Percentiles rank a stretch among this genome's conserved stretches.
Conservation (phyloP, 2,797 vertebrate genomes). For the Zalophus californianus region DNA sequence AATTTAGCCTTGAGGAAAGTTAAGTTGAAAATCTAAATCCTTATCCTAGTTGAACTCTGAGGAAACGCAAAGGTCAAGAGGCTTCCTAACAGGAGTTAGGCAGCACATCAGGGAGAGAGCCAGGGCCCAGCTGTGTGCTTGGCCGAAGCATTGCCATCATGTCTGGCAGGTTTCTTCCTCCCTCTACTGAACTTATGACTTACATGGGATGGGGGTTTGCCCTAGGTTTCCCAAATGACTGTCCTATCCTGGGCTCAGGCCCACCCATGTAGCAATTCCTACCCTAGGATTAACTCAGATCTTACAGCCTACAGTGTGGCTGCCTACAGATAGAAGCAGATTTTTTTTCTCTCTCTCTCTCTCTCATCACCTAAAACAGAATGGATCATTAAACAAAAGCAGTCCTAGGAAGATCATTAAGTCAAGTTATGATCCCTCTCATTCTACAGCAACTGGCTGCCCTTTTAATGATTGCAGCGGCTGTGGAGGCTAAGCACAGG, state of each 20-base stretch:
- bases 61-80: neutral
- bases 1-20: neutral
- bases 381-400: neutral
- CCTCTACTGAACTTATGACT: neutral
- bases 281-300: neutral
- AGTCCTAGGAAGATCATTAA: neutral
- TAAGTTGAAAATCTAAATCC: neutral
- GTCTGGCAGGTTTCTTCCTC: neutral
- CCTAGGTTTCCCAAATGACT: neutral
- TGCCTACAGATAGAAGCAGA: neutral
- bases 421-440: neutral
- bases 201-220: neutral
- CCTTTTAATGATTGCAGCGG: neutral
- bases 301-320: neutral
- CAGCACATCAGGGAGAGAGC: no score
- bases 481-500: neutral
- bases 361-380: neutral
- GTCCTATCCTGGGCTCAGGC: neutral
- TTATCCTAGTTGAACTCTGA: neutral
- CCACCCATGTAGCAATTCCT: neutral
- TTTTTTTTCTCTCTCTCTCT: neutral
- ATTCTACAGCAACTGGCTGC: neutral
- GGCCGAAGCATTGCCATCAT: accelerated
- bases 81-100: neutral
- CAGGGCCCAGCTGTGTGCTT: neutral